A percentile compares a stretch with the other conserved stretches of the same genome.
phyloP scores from a whole-genome alignment of 1,140 invertebrate species.

The Proales similis region DNA sequence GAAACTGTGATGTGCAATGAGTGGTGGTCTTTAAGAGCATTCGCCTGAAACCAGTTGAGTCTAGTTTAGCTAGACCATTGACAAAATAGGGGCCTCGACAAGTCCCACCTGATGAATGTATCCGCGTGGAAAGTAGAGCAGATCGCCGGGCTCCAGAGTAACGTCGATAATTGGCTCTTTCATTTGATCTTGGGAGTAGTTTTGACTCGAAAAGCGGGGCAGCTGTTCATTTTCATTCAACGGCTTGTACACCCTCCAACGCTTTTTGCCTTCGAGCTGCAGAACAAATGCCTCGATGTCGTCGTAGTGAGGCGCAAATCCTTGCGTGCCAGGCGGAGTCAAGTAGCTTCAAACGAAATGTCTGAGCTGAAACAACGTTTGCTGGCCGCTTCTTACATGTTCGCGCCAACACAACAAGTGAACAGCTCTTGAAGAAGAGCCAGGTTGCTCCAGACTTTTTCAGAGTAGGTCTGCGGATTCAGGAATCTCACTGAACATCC shows the following conservation, averaged over 20 bases:
- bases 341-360: conserved; percentile 61
- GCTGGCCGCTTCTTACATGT: conserved; percentile 59
- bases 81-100: background rate
- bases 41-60: conserved; percentile 58
- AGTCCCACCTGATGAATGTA: conserved; percentile 69
- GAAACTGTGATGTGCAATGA: conserved; percentile 88
- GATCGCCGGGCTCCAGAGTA: conserved; percentile 72
- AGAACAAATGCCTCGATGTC: conserved; percentile 96
- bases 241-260: conserved; percentile 76
- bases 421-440: conserved; percentile 86
- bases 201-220: conserved; percentile 68
- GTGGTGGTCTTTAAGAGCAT: conserved; percentile 65
- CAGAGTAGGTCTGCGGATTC: conserved; percentile 83
- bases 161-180: conserved; percentile 73
- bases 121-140: conserved; percentile 82
- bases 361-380: background rate
- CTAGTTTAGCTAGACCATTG: too few species aligned
- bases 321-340: conserved; percentile 87
- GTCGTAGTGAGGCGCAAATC: conserved; percentile 92
- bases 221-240: conserved; percentile 59
- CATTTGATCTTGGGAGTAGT: conserved; percentile 68
- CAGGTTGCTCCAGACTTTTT: conserved; percentile 58
- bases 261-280: conserved; percentile 88
- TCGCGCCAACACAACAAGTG: conserved; percentile 82
- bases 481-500: conserved; percentile 82